phyloP scores from a whole-genome alignment of 2,797 vertebrate species.

The Poecilia gillii region DNA sequence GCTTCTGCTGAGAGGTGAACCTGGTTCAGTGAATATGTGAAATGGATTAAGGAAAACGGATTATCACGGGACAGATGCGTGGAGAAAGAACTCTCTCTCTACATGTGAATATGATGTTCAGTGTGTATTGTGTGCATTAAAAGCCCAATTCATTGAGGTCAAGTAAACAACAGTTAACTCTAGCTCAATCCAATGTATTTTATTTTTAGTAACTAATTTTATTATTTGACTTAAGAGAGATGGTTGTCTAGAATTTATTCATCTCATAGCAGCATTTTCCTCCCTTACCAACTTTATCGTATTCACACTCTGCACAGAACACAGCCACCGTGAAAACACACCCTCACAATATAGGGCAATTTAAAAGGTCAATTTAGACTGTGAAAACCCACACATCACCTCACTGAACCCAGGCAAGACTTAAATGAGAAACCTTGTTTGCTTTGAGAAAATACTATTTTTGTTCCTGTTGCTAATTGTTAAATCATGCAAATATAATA shows the following conservation, averaged over 20 bases:
- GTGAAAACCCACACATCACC: conserved; percentile 7
- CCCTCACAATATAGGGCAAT: not conserved
- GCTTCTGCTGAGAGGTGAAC: conserved; percentile 55
- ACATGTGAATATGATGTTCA: conserved; percentile 32
- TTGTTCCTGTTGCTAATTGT: not conserved
- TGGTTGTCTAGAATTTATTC: not conserved
- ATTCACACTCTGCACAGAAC: conserved; percentile 1
- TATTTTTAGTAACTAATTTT: not conserved
- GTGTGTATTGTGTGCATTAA: conserved; percentile 27
- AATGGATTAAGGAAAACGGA: conserved; percentile 68
- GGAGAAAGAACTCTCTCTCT: conserved; percentile 24
- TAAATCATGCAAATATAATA: not conserved
- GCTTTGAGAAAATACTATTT: not conserved
- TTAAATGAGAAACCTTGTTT: not conserved
- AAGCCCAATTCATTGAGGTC: not conserved
- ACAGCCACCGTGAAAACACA: not conserved
- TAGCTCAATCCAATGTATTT: not conserved
- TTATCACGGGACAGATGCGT: conserved; percentile 53
- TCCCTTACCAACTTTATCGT: not conserved
- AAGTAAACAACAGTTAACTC: not conserved
- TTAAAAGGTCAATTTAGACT: conserved; percentile 1
- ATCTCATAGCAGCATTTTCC: not conserved
- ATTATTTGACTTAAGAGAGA: not conserved
- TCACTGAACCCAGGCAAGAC: not conserved
- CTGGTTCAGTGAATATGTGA: conserved; percentile 59